Conservation (phyloP, 1,140 invertebrate species). For the Parasteatoda tepidariorum region DNA sequence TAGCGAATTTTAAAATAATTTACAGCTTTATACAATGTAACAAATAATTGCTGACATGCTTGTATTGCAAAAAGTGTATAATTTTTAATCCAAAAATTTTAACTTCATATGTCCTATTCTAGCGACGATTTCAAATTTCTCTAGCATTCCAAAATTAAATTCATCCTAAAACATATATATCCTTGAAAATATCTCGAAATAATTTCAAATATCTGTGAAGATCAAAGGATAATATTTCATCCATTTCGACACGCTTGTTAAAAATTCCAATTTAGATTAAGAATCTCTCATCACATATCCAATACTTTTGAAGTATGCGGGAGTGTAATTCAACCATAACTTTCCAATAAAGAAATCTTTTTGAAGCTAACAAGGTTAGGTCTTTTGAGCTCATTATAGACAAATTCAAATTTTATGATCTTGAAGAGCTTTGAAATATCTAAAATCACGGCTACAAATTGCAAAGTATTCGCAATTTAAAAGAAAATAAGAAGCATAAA, state of each 20-base stretch:
- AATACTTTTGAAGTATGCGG: not conserved
- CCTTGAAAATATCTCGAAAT: not conserved
- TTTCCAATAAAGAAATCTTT: constrained; percentile 27
- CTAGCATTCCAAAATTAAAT: not conserved
- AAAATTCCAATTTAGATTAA: not conserved
- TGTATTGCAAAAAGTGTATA: too few species aligned
- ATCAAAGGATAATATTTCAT: not conserved
- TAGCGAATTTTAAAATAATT: too few species aligned
- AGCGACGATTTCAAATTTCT: too few species aligned
- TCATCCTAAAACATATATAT: not conserved
- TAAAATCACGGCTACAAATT: not conserved
- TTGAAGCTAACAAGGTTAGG: constrained; percentile 16
- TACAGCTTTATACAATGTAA: too few species aligned
- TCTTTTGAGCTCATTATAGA: constrained; percentile 33
- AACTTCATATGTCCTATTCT: too few species aligned
- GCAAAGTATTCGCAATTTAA: not conserved
- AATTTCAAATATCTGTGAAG: not conserved
- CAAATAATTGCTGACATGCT: too few species aligned
- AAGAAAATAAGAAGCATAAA: not conserved
- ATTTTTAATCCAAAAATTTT: too few species aligned
- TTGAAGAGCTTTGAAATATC: not conserved
- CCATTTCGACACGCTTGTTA: not conserved
- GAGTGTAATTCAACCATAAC: not conserved
- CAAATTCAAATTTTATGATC: constrained; percentile 18
- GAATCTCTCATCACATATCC: not conserved